Percentiles rank a stretch among this genome's conserved stretches.
Conservation (phyloP, 2,888 invertebrate species). For the Erebia aethiops region DNA sequence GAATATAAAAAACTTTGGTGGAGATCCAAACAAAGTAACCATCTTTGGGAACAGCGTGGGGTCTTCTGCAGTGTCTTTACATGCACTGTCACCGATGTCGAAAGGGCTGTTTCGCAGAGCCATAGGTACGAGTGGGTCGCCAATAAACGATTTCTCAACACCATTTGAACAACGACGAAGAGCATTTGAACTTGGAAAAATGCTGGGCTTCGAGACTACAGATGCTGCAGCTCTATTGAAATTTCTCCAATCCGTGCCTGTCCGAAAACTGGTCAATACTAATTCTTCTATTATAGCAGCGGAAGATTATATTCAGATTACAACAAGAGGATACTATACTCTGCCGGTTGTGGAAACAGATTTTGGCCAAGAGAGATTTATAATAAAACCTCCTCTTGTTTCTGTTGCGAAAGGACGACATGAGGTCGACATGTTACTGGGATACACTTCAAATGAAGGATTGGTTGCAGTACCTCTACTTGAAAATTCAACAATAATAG, state of each 20-base stretch:
- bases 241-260: slow-evolving; percentile 35
- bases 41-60: slow-evolving; percentile 56
- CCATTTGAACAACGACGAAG: slow-evolving; percentile 36
- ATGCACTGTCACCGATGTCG: slow-evolving; percentile 59
- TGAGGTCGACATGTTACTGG: slow-evolving; percentile 67
- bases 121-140: slow-evolving; percentile 87
- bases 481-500: no score
- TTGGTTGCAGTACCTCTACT: no score
- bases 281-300: slow-evolving; percentile 48
- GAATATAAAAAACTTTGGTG: no score
- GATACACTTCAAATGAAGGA: no score
- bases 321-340: slow-evolving; percentile 52
- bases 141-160: slow-evolving; percentile 59
- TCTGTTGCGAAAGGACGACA: slow-evolving; percentile 65
- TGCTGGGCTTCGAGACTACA: slow-evolving; percentile 53
- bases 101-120: slow-evolving; percentile 61
- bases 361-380: slow-evolving; percentile 53
- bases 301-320: slow-evolving; percentile 48
- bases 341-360: slow-evolving; percentile 61
- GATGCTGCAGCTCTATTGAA: slow-evolving; percentile 50
- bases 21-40: no score
- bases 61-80: slow-evolving; percentile 50
- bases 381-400: slow-evolving; percentile 50
- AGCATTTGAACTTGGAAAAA: slow-evolving; percentile 55
- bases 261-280: slow-evolving; percentile 48